These are phyloP conservation scores for Tragelaphus eurycerus DNA, from an alignment of 2,797 vertebrate species.

Conservation along the genomic window DNA sequence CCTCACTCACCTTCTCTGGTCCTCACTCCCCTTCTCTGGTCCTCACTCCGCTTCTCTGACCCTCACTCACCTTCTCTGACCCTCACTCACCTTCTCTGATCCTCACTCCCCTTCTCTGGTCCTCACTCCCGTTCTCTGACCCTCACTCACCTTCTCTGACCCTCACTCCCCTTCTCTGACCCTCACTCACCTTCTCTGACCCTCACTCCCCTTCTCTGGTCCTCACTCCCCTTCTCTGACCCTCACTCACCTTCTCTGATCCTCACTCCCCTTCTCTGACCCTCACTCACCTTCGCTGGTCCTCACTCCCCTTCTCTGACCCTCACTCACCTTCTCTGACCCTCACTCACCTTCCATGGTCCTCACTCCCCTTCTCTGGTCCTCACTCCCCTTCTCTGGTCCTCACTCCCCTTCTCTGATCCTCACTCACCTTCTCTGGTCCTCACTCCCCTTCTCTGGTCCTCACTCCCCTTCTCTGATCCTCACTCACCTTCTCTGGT, in stretches of 20 bases:
- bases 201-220: no score
- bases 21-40: not conserved
- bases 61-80: not conserved
- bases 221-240: not conserved
- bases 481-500: no score
- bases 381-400: no score
- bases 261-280: no score
- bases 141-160: accelerated
- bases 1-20: accelerated
- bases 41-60: accelerated
- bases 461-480: not conserved
- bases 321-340: not conserved
- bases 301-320: no score
- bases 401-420: not conserved
- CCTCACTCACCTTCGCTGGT: not conserved
- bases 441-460: no score
- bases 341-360: not conserved
- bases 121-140: not conserved
- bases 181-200: not conserved
- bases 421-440: not conserved
- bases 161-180: not conserved
- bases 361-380: no score
- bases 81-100: accelerated
- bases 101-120: not conserved
- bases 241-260: not conserved